Base-by-base conservation (phyloP, 2,113 vertebrate species). In the Indri indri region DNA sequence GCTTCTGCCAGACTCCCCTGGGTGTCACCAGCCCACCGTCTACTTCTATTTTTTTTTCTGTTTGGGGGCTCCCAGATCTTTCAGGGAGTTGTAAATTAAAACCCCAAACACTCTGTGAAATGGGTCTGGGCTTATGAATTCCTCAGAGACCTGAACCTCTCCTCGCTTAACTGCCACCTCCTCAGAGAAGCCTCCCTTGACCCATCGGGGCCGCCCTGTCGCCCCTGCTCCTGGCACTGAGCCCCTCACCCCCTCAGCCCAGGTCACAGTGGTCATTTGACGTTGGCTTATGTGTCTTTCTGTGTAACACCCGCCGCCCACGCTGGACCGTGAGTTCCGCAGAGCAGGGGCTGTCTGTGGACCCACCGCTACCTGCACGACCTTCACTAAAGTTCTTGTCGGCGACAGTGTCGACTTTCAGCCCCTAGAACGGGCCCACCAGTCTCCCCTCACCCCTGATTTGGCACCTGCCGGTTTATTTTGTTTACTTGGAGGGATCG, bases 11-110 rank as follows among this genome's bases (percentile, higher is more conserved):
- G 30, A 25, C 30, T 45, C 42, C 30, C 52, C 18, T n/a, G 52
- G 7, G n/a, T 20, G 30, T 16, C 18, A 2, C 1, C 9, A 45
- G 13, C 0, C 45, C 20, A 45, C 34, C 10, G 2, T 16, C 32
- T 40, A 40, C 47, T 34, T 27, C 73, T 50, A 6, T 77, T 50
- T 5, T 47, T 47, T 50, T 50, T 77, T 77, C 45, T 50, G 54
- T 5, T 4, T 70, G 23, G 66, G 25, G 25, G 22, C 11, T 77
- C 68, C 37, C n/a, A 13, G 27, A 40, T 42, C 37, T 65, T 82
- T 40, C 5, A 9, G 42, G 32, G 18, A 84, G 40, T 27, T 70
- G 3, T 40, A 37, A 32, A 40, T 73, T 11, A 47, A 94, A 86
- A 54, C 5, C 40, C n/a, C 73, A 76, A 40, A 37, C 0, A 1